Evolutionary conservation across 2,797 vertebrate genomes (phyloP), one percentile per base, ranked within the genome.

Genomic region (Clarias pachynema): DNA sequence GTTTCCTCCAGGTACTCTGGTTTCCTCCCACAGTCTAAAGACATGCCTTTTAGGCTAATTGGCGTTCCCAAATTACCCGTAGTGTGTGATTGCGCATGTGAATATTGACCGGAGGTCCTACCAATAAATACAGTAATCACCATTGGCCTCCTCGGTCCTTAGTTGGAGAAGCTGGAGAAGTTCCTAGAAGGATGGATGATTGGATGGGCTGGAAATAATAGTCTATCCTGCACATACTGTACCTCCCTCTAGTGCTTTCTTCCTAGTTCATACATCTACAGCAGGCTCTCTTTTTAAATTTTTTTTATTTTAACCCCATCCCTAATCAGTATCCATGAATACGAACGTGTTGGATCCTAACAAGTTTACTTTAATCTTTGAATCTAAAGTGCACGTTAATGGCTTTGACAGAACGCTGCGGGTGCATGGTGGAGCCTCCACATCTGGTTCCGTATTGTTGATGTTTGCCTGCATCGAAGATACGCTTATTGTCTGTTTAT

Each of bases 311-410:
- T 37, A 37, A 31, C 14, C 68, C 14, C 68, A 34, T 37, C 12
- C 16, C 29, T 16, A 9, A 70, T 18, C 15, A 37, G 29, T 68
- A 34, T 69, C 31, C 16, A 16, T 69, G 14, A 62, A 74, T 20
- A 26, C 1, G 26, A 20, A 75, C 22, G 26, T 26, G 26, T 74
- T 20, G 14, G 24, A 5, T 37, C 75, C 31, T 77, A 77, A 77
- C 7, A 31, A 34, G 3, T 10, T 9, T 60, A 24, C n/a, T 77
- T 57, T 37, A 34, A 24, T 78, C 26, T 59, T 22, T 37, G 59
- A 4, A 78, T 78, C 75, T 78, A 60, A 77, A 77, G 74, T 77
- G 74, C 53, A 77, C 10, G 16, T 59, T 56, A 29, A 77, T 20
- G 29, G 18, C 26, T 59, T 49, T 20, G 16, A 37, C 34, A 10